Base-by-base conservation (phyloP, 2,797 vertebrate species). In the Bucorvus abyssinicus region DNA sequence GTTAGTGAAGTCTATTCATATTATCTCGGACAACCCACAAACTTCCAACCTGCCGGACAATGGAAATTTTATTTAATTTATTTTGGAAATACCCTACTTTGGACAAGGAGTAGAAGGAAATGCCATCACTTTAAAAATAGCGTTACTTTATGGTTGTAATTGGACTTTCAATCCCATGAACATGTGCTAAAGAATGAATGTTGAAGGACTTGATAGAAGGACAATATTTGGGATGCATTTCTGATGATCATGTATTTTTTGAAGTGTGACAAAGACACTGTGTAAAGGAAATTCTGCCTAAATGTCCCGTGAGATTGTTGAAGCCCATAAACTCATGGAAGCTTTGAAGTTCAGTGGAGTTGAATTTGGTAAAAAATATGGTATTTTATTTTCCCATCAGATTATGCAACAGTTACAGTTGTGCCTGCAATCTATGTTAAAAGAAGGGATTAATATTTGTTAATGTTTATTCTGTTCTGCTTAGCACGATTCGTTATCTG, bases 231-330 rank as follows among this genome's bases (percentile, higher is more conserved):
- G n/a, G 11, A 23, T 60, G 18, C 9, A 15, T 42, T 75, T 91
- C 52, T 60, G 16, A 50, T 53, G 50, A 34, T 56, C 6, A 3
- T n/a, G 8, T 22, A 7, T 88, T 73, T 67, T 67, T 74, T n/a
- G 1, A 34, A 36, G 7, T 65, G 7, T 38, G 49, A 21, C 23
- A 40, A 82, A 40, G 16, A 57, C 0, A 2, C 2, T 20, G 9
- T 4, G 10, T 42, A 42, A 71, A 78, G 10, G 6, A 44, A 45
- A 18, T 40, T 67, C 23, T 70, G 7, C 36, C 16, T 53, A 40
- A 60, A 24, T 29, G 8, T 69, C 69, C 30, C 17, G 6, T 23
- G 23, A 38, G 4, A 12, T 20, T 57, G 14, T 60, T 44, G 16
- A 70, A 67, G 13, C 13, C 17, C 5, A 16, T 61, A 57, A 59